Evolutionary conservation across 2,797 vertebrate species (phyloP).

Genomic region (Psittacula echo): DNA sequence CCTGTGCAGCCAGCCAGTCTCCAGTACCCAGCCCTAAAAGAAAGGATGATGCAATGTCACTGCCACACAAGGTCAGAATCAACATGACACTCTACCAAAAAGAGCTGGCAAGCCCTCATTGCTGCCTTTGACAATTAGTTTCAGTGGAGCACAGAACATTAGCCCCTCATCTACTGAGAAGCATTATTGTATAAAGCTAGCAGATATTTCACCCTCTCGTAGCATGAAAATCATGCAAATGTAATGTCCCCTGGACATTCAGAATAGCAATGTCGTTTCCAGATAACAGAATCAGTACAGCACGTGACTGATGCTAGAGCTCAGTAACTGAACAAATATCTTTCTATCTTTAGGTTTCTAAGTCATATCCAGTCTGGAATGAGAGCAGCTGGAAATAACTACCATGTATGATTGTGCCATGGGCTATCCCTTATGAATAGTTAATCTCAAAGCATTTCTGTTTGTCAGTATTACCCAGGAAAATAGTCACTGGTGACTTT

Average conservation of each 20-base stretch:
- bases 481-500: not conserved
- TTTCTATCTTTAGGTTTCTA: constrained; percentile 11
- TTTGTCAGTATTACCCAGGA: not conserved
- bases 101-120: not conserved
- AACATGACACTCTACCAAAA: not conserved
- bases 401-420: not conserved
- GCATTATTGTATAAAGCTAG: not conserved
- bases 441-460: not conserved
- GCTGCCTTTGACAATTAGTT: not conserved
- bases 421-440: not conserved
- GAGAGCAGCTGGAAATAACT: constrained; percentile 13
- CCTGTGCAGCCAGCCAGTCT: not conserved
- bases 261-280: not conserved
- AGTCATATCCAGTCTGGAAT: constrained; percentile 6
- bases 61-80: constrained; percentile 1
- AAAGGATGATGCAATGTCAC: not conserved
- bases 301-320: not conserved
- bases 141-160: not conserved
- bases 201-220: not conserved
- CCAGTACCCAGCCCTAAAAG: not conserved
- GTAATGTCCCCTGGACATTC: not conserved
- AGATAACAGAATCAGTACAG: not conserved
- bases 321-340: not conserved
- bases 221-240: not conserved
- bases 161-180: not conserved